These are phyloP conservation scores for Hyalella azteca DNA, from an alignment of 2,888 invertebrate genomes.

Conservation along the genomic window DNA sequence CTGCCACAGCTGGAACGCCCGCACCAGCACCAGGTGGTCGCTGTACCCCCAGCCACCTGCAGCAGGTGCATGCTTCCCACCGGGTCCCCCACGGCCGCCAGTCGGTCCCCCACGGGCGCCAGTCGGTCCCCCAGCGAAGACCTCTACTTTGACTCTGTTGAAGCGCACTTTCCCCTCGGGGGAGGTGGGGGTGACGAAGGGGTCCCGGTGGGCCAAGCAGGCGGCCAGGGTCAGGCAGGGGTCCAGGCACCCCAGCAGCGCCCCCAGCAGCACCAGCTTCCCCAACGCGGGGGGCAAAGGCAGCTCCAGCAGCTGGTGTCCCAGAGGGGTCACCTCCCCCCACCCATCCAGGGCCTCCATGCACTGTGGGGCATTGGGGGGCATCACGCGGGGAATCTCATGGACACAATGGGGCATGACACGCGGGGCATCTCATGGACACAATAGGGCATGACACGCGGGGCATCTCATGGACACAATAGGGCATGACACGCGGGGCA, in stretches of 20 bases:
- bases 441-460: too few species aligned
- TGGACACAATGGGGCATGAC: too few species aligned
- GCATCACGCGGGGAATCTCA: too few species aligned
- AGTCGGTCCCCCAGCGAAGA: too few species aligned
- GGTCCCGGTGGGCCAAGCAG: slow-evolving; percentile 77
- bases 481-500: too few species aligned
- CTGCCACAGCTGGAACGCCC: slow-evolving; percentile 73
- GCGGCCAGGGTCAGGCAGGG: slow-evolving; percentile 91
- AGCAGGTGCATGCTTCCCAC: too few species aligned
- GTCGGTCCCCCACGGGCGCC: too few species aligned
- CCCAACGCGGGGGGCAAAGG: slow-evolving; percentile 90
- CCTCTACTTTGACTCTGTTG: slow-evolving; percentile 68
- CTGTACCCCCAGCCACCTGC: slow-evolving; percentile 68
- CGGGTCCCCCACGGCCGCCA: too few species aligned
- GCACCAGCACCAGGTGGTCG: slow-evolving; percentile 86
- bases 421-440: too few species aligned
- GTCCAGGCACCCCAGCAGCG: slow-evolving; percentile 89
- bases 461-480: too few species aligned
- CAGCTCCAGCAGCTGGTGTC: slow-evolving; percentile 85
- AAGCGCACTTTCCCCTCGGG: slow-evolving; percentile 71
- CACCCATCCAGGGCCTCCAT: slow-evolving; percentile 84
- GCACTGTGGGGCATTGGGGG: too few species aligned
- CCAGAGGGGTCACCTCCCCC: slow-evolving; percentile 87
- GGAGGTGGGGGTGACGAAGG: slow-evolving; percentile 77
- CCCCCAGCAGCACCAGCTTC: slow-evolving; percentile 87